Evolutionary conservation across 2,797 vertebrate genomes (phyloP).

Genomic region (Oreortyx pictus): DNA sequence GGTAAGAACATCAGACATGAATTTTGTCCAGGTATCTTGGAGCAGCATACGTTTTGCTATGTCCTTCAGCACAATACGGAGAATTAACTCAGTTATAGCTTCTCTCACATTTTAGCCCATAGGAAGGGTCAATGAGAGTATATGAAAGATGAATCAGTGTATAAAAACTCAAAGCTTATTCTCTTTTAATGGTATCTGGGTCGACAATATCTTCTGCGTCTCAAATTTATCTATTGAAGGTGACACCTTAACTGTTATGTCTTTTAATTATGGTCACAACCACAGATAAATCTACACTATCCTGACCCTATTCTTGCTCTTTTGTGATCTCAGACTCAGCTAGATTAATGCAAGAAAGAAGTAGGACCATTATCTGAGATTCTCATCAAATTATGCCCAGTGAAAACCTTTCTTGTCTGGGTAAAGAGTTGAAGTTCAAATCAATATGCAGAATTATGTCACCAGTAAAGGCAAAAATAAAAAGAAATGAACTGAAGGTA

Average conservation of each 20-base stretch:
- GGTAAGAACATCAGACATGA: background rate
- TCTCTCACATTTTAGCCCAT: background rate
- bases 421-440: background rate
- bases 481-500: background rate
- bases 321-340: background rate
- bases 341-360: background rate
- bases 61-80: background rate
- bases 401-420: background rate
- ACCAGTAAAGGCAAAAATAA: background rate
- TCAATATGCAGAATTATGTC: background rate
- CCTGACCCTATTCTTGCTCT: background rate
- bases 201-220: background rate
- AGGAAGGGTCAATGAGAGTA: background rate
- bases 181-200: background rate
- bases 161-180: background rate
- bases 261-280: background rate
- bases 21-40: background rate
- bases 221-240: background rate
- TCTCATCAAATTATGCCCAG: background rate
- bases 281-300: background rate
- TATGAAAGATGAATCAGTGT: background rate
- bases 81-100: background rate
- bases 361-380: background rate
- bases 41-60: background rate
- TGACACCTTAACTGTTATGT: background rate